Base-by-base conservation (phyloP, 2,113 vertebrate genomes). In the Lepus americanus region DNA sequence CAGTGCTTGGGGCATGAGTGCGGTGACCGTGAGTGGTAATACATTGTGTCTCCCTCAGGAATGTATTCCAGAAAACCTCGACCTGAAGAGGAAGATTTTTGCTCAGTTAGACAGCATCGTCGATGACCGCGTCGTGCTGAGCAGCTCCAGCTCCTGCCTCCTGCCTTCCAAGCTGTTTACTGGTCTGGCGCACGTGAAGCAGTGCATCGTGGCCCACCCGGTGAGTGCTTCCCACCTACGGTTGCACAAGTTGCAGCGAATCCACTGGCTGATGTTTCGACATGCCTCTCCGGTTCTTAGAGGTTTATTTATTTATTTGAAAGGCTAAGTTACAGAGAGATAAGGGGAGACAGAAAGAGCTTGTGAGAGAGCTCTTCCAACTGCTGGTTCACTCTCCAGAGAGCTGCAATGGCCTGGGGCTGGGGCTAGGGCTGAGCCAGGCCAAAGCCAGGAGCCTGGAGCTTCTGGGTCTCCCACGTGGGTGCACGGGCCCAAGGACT, bases 101-200 rank as follows among this genome's bases (percentile, higher is more conserved):
- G n/a, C 97, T 92, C 99, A 99, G 69, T 94, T 99, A 33, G 99
- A 99, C 97, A 86, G 92, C 90, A 97, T 98, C 0, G 97, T 99
- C 1, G 97, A 94, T n/a, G 97, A 99, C 36, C 97, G 93, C 0
- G 98, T 99, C 20, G 98, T 99, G 96, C 97, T 99, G 92, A 99
- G 99, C 98, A 99, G 99, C 97, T 99, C 99, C 1, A 99, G 98
- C 11, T 99, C 99, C 63, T 99, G 99, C 76, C 98, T 99, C 96
- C 97, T 99, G 95, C 99, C 99, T 12, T 99, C 99, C 97, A 98
- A 97, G 67, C 95, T 99, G 94, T 99, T 99, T 97, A 97, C 98
- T 8, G 98, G 98, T 79, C 97, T 99, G 59, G 98, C 98, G 33
- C 98, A 98, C 5, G 98, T 98, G 95, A 98, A 98, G 63, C 99